Conservation (phyloP, 2,113 vertebrate genomes). For the Halcyon malimbica region DNA sequence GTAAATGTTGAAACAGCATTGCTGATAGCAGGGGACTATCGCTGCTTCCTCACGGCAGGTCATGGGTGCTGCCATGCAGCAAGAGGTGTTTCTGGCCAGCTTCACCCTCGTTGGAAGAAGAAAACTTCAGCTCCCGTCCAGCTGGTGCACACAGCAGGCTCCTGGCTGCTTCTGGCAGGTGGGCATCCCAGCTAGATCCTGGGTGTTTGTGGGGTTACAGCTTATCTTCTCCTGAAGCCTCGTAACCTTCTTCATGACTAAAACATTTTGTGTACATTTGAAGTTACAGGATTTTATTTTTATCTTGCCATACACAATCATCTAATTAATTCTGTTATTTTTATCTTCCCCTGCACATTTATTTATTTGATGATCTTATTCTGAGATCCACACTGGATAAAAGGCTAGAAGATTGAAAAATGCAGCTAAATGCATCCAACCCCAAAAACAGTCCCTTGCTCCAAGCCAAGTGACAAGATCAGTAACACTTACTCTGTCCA, state of each 20-base stretch:
- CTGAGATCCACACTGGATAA: background rate
- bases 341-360: background rate
- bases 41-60: rapidly evolving
- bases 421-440: background rate
- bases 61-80: background rate
- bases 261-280: background rate
- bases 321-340: background rate
- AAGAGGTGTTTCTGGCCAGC: background rate
- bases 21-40: rapidly evolving
- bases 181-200: background rate
- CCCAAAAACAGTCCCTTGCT: background rate
- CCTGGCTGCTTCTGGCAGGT: background rate
- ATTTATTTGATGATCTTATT: background rate
- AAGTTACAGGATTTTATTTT: background rate
- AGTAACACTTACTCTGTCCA: background rate
- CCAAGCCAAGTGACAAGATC: background rate
- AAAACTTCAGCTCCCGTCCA: background rate
- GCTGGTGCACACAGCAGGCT: background rate
- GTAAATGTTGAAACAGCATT: rapidly evolving
- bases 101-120: background rate
- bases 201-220: background rate
- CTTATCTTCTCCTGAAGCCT: background rate
- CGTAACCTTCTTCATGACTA: background rate
- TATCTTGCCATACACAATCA: background rate
- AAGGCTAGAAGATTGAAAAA: background rate